These are phyloP conservation scores for Philopotamus ludificatus DNA, from an alignment of 1,140 invertebrate genomes.

Conservation along the genomic window DNA sequence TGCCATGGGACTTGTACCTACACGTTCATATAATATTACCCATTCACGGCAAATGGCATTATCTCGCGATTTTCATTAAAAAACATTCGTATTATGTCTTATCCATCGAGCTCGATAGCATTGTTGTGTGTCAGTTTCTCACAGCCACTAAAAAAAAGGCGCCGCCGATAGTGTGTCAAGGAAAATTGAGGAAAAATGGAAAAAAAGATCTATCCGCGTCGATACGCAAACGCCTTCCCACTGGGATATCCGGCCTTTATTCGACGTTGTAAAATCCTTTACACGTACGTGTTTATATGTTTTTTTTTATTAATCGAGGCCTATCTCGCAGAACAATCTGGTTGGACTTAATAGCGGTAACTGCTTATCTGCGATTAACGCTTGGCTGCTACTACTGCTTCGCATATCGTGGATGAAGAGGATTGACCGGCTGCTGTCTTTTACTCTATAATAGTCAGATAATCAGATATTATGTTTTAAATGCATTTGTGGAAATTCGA, in stretches of 20 bases:
- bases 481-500: not conserved
- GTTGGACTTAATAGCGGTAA: not conserved
- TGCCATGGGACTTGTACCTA: too few relatives aligned
- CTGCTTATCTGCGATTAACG: not conserved
- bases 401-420: not conserved
- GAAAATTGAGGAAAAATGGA: conserved; percentile 13
- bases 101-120: not conserved
- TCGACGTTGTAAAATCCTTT: not conserved
- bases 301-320: not conserved
- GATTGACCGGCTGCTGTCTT: not conserved
- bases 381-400: conserved; percentile 3
- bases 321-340: not conserved
- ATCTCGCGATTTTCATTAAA: not conserved
- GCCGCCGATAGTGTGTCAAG: conserved; percentile 12
- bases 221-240: conserved; percentile 14
- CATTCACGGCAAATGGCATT: too few relatives aligned
- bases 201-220: conserved; percentile 8
- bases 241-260: conserved; percentile 25
- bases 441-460: not conserved
- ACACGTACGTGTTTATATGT: not conserved
- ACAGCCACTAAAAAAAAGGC: not conserved
- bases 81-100: not conserved
- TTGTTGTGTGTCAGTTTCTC: conserved; percentile 6
- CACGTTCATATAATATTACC: too few relatives aligned
- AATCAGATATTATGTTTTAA: not conserved